Evolutionary conservation across 2,797 vertebrate genomes (phyloP), one percentile per base, ranked within the genome.

Genomic region (Eulemur mongoz): DNA sequence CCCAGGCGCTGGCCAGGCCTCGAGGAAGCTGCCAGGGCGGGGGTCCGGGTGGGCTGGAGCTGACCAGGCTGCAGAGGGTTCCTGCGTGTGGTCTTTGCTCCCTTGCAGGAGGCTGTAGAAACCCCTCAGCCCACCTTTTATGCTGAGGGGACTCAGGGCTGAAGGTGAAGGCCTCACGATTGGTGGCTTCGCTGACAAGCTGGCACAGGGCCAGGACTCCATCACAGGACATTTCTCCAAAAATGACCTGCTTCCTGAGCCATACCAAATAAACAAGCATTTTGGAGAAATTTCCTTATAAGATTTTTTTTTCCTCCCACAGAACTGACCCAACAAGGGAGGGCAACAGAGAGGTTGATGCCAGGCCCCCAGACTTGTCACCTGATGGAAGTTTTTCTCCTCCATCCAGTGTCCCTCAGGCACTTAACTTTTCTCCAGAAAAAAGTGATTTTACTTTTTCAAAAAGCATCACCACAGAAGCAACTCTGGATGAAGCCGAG

Each of bases 381-480:
- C 97, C 98, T 10, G 97, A 95, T 0, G 96, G 97, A 23, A 3
- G 57, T 5, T 32, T 43, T 1, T 98, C 97, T 88, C 97, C 94
- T 72, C 96, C 93, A 4, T 85, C 75, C 25, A n/a, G 96, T 3
- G 72, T 93, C 45, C 98, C 98, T 32, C 98, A 98, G 94, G 98
- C 83, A 0, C 98, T 99, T 70, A 67, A 82, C 92, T 99, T 99
- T 89, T 99, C 99, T 45, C 98, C 98, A 30, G 98, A 99, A 80
- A 98, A 98, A 92, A 54, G 4, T 0, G 87, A 82, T 50, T 97
- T 97, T 30, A 6, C 40, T 17, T 23, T 23, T 22, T 96, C 98
- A 38, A 97, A 98, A 91, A 97, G 95, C 65, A 4, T 2, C 70
- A 7, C 69, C 38, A 0, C 72, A 76, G 98, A 97, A 80, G 78